These are phyloP conservation scores for Homarus gammarus DNA, from an alignment of 2,888 invertebrate genomes.

Conservation along the genomic window DNA sequence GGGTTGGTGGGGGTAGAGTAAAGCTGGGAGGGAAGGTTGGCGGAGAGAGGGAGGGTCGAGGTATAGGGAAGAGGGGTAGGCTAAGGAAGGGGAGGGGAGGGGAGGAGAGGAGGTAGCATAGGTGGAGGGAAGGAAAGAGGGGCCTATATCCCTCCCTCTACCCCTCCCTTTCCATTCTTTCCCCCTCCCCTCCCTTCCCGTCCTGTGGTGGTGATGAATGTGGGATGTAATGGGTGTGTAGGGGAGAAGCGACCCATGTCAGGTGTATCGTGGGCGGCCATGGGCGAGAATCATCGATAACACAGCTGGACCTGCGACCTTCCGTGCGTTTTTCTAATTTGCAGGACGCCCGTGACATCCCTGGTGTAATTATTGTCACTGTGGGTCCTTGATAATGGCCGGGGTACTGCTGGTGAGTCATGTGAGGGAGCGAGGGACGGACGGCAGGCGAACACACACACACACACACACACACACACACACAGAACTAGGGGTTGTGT, in stretches of 20 bases:
- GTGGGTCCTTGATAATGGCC: background rate
- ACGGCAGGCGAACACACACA: background rate
- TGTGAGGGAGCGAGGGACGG: background rate
- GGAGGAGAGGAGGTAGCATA: background rate
- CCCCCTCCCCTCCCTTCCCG: constrained; percentile 4
- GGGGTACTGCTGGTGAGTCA: background rate
- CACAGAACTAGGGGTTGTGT: background rate
- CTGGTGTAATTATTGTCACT: constrained; percentile 49
- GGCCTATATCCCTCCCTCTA: background rate
- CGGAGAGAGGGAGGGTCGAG: background rate
- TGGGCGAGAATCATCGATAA: constrained; percentile 36
- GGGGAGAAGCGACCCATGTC: constrained; percentile 14
- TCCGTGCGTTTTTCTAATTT: constrained; percentile 24
- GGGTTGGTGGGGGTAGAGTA: background rate
- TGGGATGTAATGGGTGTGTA: constrained; percentile 32
- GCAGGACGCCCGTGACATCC: constrained; percentile 40
- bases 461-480: background rate
- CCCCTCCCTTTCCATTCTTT: background rate
- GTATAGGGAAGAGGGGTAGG: background rate
- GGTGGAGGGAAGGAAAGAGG: constrained; percentile 1
- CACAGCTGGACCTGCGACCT: constrained; percentile 1
- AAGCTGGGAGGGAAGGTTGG: constrained; percentile 6
- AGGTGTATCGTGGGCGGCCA: constrained; percentile 36
- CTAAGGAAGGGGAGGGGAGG: background rate
- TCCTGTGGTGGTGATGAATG: constrained; percentile 38